phyloP scores from a whole-genome alignment of 1,140 invertebrate genomes.

The Bombus affinis region DNA sequence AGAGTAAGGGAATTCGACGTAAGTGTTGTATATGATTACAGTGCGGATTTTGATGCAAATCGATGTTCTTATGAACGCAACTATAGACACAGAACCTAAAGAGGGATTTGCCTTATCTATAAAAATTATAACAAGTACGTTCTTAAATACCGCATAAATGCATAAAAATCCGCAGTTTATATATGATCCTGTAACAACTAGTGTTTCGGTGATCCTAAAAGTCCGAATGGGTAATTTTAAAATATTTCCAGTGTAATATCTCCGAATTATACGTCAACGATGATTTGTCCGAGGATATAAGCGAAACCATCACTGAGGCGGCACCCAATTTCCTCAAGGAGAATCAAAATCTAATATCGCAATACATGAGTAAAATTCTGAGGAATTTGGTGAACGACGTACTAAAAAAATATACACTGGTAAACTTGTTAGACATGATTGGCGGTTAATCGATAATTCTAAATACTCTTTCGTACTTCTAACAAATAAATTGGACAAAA shows the following conservation, averaged over 20 bases:
- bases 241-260: constrained; percentile 43
- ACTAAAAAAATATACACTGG: background rate
- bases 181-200: background rate
- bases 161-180: no score
- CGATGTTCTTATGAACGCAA: no score
- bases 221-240: background rate
- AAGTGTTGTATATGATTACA: constrained; percentile 29
- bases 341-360: constrained; percentile 40
- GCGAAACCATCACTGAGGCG: constrained; percentile 49
- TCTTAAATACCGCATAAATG: no score
- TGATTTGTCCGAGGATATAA: constrained; percentile 40
- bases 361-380: background rate
- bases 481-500: background rate
- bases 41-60: no score
- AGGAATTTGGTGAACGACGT: background rate
- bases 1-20: constrained; percentile 38
- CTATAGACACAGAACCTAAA: no score
- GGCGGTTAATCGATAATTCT: background rate
- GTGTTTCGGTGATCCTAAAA: no score
- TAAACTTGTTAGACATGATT: constrained; percentile 4
- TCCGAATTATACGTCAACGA: constrained; percentile 57
- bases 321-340: constrained; percentile 51
- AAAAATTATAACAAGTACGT: no score
- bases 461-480: background rate
- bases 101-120: no score